phyloP scores from a whole-genome alignment of 2,888 invertebrate species.

The Cremastinae sp. region DNA sequence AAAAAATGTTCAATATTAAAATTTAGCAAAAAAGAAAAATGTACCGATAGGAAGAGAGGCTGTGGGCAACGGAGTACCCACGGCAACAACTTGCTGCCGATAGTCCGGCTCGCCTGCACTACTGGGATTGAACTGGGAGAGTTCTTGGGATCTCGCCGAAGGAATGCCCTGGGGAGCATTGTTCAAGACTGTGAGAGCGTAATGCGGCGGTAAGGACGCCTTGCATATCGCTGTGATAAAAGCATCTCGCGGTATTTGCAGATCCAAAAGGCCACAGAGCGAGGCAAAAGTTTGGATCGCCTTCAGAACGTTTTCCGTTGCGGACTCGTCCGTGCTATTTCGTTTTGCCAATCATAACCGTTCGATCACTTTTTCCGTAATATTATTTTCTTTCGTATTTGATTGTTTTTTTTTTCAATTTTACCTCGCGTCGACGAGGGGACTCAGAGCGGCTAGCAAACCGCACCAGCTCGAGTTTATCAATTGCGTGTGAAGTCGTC shows the following conservation, averaged over 20 bases:
- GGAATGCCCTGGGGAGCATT: slow-evolving; percentile 83
- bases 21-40: not conserved
- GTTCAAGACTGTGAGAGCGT: slow-evolving; percentile 93
- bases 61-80: slow-evolving; percentile 96
- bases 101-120: slow-evolving; percentile 87
- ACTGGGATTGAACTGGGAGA: slow-evolving; percentile 69
- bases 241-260: slow-evolving; percentile 93
- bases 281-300: slow-evolving; percentile 95
- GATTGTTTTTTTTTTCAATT: not conserved
- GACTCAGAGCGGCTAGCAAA: slow-evolving; percentile 93
- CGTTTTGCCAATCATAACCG: slow-evolving; percentile 29
- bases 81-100: slow-evolving; percentile 97
- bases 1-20: not conserved
- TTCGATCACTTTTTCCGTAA: slow-evolving; percentile 37
- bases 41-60: slow-evolving; percentile 88
- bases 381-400: slow-evolving; percentile 5
- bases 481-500: slow-evolving; percentile 86
- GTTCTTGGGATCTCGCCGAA: slow-evolving; percentile 75
- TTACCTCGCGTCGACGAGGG: slow-evolving; percentile 94
- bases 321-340: slow-evolving; percentile 92
- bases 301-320: slow-evolving; percentile 94
- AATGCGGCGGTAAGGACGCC: slow-evolving; percentile 97
- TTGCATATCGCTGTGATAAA: slow-evolving; percentile 97
- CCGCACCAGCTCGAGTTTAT: slow-evolving; percentile 98
- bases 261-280: slow-evolving; percentile 91